These are phyloP conservation scores for Cervus canadensis DNA, from an alignment of 2,113 vertebrate species.

Conservation along the genomic window DNA sequence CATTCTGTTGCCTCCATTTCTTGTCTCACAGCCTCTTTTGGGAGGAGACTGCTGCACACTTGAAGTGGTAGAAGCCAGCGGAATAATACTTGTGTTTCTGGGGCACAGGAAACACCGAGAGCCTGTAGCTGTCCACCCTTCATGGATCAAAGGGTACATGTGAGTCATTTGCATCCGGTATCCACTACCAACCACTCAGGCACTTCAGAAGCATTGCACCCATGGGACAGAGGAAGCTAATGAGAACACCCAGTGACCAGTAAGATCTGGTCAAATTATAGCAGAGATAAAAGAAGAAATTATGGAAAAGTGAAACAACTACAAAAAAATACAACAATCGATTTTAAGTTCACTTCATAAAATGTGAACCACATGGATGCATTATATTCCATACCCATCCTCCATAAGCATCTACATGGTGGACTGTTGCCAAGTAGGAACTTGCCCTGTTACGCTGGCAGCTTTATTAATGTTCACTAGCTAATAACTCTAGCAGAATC, in stretches of 20 bases:
- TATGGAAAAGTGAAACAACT: background rate
- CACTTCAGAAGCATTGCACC: background rate
- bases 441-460: background rate
- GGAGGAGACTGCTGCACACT: background rate
- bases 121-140: background rate
- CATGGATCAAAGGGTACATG: background rate
- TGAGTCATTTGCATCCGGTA: background rate
- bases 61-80: background rate
- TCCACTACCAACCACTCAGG: background rate
- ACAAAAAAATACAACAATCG: background rate
- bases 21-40: background rate
- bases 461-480: conserved; percentile 72
- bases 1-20: background rate
- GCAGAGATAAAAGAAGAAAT: background rate
- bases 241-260: background rate
- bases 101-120: background rate
- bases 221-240: background rate
- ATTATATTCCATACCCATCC: background rate
- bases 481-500: conserved; percentile 79
- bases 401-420: rapidly evolving
- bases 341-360: background rate
- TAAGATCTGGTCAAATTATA: background rate
- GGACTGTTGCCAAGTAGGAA: background rate
- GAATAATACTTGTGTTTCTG: background rate
- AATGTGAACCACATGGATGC: background rate